Conservation (phyloP, 1,140 invertebrate species). For the Triops cancriformis region DNA sequence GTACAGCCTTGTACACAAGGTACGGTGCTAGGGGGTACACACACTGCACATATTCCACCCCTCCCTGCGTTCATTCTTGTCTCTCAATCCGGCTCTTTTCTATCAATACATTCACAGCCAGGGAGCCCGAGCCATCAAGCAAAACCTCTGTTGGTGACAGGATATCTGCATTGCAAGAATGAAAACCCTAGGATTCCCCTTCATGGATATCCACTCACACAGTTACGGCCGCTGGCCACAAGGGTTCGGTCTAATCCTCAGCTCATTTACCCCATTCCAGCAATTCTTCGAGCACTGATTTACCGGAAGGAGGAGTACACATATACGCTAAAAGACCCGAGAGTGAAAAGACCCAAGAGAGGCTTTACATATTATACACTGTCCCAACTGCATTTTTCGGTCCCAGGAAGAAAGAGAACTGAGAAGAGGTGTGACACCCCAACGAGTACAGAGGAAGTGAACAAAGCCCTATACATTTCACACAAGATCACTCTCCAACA, state of each 20-base stretch:
- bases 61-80: neutral
- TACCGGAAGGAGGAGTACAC: conserved; percentile 3
- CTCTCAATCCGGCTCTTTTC: neutral
- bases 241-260: neutral
- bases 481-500: neutral
- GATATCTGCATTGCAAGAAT: neutral
- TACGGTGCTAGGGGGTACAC: neutral
- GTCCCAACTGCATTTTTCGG: neutral
- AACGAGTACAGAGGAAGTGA: neutral
- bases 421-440: conserved; percentile 12
- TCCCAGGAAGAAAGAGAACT: neutral
- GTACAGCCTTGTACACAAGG: too few species aligned
- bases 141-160: conserved; percentile 1
- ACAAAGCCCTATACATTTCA: conserved; percentile 9
- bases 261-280: conserved; percentile 4
- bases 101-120: neutral
- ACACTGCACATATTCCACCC: neutral
- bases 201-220: neutral
- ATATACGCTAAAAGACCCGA: too few species aligned
- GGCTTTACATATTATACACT: neutral
- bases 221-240: neutral
- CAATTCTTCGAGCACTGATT: neutral
- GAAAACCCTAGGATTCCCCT: neutral
- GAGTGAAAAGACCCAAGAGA: neutral
- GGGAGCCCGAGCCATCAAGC: neutral